phyloP scores from a whole-genome alignment of 2,797 vertebrate species.

The Salmo trutta region DNA sequence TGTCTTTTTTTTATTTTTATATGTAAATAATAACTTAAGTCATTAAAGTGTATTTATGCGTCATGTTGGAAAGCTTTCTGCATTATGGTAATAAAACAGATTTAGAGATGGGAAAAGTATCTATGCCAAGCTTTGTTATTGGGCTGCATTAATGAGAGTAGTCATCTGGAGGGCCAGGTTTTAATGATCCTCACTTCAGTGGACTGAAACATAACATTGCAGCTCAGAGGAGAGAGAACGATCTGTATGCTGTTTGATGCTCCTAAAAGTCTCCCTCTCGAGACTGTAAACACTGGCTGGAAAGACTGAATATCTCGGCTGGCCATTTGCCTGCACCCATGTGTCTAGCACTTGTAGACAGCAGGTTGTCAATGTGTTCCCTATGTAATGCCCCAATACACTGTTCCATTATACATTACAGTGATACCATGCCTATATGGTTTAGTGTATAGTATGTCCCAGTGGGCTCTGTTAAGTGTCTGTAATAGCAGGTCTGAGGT shows the following conservation, averaged over 20 bases:
- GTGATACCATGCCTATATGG: background rate
- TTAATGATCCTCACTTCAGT: background rate
- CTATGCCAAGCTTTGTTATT: slow-evolving; percentile 39
- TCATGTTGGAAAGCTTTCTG: slow-evolving; percentile 36
- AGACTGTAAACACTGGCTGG: background rate
- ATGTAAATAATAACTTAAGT: slow-evolving; percentile 56
- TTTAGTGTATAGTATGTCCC: background rate
- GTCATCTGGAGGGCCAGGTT: slow-evolving; percentile 39
- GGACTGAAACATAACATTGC: background rate
- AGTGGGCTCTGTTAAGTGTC: background rate
- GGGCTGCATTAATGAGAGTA: slow-evolving; percentile 46
- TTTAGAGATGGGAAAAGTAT: slow-evolving; percentile 20
- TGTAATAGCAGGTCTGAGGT: slow-evolving; percentile 30
- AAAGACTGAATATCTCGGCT: background rate
- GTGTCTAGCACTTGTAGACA: background rate
- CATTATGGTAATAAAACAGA: slow-evolving; percentile 29
- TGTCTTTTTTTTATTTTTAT: slow-evolving; percentile 35
- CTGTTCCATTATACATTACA: background rate
- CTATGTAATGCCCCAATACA: background rate
- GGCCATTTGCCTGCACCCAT: background rate
- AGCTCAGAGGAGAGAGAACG: background rate
- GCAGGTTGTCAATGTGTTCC: background rate
- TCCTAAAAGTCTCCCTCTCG: background rate
- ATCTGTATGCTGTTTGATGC: background rate
- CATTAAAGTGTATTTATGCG: slow-evolving; percentile 45